Evolutionary conservation across 2,888 invertebrate species (phyloP).

Genomic region (Meiosimyza decipiens): DNA sequence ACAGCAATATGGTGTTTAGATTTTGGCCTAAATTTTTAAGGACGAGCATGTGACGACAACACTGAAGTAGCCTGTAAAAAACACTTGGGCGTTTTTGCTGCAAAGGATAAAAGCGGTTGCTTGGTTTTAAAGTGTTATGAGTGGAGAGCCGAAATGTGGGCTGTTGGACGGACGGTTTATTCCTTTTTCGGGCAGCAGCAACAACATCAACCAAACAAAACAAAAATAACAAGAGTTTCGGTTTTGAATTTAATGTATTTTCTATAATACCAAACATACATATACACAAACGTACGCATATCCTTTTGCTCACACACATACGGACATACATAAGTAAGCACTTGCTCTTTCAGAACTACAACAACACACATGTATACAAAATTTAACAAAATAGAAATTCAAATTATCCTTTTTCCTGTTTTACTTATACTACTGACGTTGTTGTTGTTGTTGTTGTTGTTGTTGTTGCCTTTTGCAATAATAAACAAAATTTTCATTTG

Average conservation of each 20-base stretch:
- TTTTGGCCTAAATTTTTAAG: slow-evolving; percentile 28
- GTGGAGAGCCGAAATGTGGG: background rate
- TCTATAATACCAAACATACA: slow-evolving; percentile 52
- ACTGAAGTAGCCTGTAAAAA: slow-evolving; percentile 12
- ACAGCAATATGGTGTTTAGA: background rate
- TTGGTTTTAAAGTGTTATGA: slow-evolving; percentile 23
- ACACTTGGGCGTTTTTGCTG: background rate
- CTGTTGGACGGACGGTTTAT: slow-evolving; percentile 31
- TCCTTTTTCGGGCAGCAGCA: slow-evolving; percentile 32
- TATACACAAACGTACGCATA: slow-evolving; percentile 26
- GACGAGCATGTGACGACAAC: slow-evolving; percentile 20
- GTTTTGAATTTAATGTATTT: slow-evolving; percentile 62
- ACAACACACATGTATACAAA: slow-evolving; percentile 16
- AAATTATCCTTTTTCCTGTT: slow-evolving; percentile 45
- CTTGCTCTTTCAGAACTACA: slow-evolving; percentile 1
- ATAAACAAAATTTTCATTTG: slow-evolving; percentile 49
- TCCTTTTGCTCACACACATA: slow-evolving; percentile 28
- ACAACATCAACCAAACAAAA: slow-evolving; percentile 22
- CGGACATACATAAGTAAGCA: slow-evolving; percentile 22
- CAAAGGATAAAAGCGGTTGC: background rate
- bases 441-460: slow-evolving; percentile 3
- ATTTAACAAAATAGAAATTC: slow-evolving; percentile 44
- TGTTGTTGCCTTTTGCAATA: slow-evolving; percentile 18
- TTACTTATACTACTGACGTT: background rate
- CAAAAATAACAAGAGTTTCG: slow-evolving; percentile 34